Conservation (phyloP, 1,140 invertebrate genomes). For the Formica selysi region DNA sequence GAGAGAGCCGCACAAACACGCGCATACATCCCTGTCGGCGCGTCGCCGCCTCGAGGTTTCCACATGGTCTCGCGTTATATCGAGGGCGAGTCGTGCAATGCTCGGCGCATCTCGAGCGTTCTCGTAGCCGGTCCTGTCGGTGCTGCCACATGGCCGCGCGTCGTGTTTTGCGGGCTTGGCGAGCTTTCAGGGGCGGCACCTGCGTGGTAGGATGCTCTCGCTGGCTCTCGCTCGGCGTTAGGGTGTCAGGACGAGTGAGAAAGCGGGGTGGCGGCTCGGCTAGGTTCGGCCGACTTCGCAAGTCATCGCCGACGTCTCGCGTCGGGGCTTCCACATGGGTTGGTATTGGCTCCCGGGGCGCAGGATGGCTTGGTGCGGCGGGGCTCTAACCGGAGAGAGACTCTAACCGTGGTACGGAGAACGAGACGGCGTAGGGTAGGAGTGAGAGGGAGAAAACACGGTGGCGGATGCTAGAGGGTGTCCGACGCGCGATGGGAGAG, state of each 20-base stretch:
- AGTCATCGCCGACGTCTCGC: constrained; percentile 83
- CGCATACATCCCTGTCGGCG: constrained; percentile 61
- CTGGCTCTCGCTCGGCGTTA: constrained; percentile 24
- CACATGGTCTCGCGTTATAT: constrained; percentile 77
- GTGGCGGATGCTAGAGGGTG: constrained; percentile 69
- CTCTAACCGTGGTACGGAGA: constrained; percentile 66
- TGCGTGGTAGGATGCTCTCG: constrained; percentile 58
- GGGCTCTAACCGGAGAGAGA: constrained; percentile 80
- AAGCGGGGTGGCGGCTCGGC: constrained; percentile 72
- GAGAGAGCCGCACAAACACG: background rate
- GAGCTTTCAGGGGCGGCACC: constrained; percentile 75
- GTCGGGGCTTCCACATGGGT: constrained; percentile 86
- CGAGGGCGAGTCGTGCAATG: constrained; percentile 49
- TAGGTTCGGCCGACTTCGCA: constrained; percentile 81
- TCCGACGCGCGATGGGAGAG: constrained; percentile 28
- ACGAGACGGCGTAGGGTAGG: constrained; percentile 45
- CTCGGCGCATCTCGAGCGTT: constrained; percentile 60
- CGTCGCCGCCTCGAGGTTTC: constrained; percentile 75
- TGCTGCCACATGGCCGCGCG: constrained; percentile 81
- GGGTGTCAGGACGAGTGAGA: constrained; percentile 73
- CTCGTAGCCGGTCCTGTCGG: constrained; percentile 77
- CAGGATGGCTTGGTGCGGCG: constrained; percentile 83
- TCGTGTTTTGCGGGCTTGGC: constrained; percentile 75
- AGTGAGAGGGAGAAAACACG: constrained; percentile 30
- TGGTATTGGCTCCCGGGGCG: constrained; percentile 86